Evolutionary conservation across 2,888 invertebrate species (phyloP), one percentile per base, ranked within the genome.

Genomic region (Helobdella robusta): DNA sequence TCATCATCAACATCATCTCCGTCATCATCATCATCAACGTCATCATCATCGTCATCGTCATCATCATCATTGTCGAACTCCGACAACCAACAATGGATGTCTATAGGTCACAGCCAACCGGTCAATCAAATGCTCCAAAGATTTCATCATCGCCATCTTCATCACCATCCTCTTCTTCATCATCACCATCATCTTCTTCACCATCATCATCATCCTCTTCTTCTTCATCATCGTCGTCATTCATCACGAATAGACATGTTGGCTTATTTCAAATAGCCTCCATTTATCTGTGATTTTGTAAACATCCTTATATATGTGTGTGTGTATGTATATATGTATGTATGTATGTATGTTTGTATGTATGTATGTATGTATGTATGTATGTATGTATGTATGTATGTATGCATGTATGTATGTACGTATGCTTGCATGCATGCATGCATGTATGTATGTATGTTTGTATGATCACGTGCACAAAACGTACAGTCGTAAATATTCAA

Each of bases 1-100:
- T 48, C 50, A 62, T 28, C 50, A 48, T 48, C 50, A 48, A n/a
- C 28, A 48, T 28, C 48, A 48, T 48, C 62, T 50, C 32, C 50
- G 20, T 48, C 56, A 56, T 25, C 56, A 56, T 35, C 18, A 30
- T 30, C 56, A 56, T 56, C 56, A 56, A 6, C 28, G 32, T 56
- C 56, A 56, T 56, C 56, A 30, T 56, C 56, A 30, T 56, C 28
- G 11, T 56, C 56, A 56, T 25, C 1, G 32, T 56, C 20, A 56
- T 1, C 1, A 56, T 30, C 56, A 30, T 56, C 56, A n/a, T n/a
- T n/a, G n/a, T n/a, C n/a, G n/a, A n/a, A n/a, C n/a, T n/a, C n/a
- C n/a, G n/a, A n/a, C n/a, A n/a, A n/a, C n/a, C n/a, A n/a, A n/a
- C n/a, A n/a, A n/a, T n/a, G n/a, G n/a, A n/a, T n/a, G n/a, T n/a